phyloP scores from a whole-genome alignment of 2,797 vertebrate species.

The Monodelphis domestica region DNA sequence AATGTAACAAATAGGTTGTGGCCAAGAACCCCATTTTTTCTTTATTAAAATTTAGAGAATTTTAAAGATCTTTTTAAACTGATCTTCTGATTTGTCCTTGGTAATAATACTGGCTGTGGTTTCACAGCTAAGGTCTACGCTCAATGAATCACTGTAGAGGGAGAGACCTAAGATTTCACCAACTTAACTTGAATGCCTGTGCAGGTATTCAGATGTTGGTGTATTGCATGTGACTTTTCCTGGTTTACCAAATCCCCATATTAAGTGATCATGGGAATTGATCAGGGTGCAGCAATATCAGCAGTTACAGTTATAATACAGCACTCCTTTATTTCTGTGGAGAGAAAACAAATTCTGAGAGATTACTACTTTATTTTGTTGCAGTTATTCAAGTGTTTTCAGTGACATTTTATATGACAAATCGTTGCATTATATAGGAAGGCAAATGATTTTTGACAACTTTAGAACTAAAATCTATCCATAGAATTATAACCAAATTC shows the following conservation, averaged over 20 bases:
- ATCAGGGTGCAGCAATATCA: neutral
- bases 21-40: neutral
- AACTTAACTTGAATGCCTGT: conserved; percentile 14
- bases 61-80: conserved; percentile 13
- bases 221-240: neutral
- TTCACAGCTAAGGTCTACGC: neutral
- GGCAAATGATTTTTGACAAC: neutral
- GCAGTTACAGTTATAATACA: neutral
- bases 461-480: neutral
- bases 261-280: neutral
- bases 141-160: neutral
- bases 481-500: neutral
- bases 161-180: neutral
- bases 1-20: neutral
- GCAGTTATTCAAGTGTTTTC: neutral
- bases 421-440: neutral
- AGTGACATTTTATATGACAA: neutral
- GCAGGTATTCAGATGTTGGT: neutral
- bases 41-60: conserved; percentile 1
- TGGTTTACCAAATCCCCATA: neutral
- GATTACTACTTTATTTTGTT: neutral
- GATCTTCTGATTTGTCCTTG: neutral
- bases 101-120: conserved; percentile 22
- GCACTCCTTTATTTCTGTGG: neutral
- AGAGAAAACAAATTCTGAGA: neutral